Evolutionary conservation across 2,888 invertebrate species (phyloP).

Genomic region (Athalia circularis): DNA sequence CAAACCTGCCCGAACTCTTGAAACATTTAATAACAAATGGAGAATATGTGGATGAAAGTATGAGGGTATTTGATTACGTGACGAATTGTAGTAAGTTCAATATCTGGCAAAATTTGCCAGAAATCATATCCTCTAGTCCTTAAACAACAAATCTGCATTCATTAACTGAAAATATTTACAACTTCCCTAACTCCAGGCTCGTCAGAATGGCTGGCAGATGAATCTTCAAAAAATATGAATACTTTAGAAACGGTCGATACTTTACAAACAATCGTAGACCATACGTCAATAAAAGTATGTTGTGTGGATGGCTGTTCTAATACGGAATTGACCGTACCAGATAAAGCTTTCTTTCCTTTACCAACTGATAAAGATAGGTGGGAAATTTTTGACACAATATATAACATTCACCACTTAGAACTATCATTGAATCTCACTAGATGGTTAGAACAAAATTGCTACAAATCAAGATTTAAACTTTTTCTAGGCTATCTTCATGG

Average conservation of each 20-base stretch:
- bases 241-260: slow-evolving; percentile 27
- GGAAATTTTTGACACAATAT: not conserved
- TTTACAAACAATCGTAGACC: slow-evolving; percentile 24
- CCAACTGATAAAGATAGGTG: slow-evolving; percentile 50
- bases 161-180: not conserved
- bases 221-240: slow-evolving; percentile 22
- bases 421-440: not conserved
- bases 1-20: slow-evolving; percentile 47
- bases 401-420: not conserved
- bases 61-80: slow-evolving; percentile 52
- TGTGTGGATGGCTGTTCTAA: slow-evolving; percentile 40
- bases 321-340: slow-evolving; percentile 40
- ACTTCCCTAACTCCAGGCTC: slow-evolving; percentile 30
- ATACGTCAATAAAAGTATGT: slow-evolving; percentile 43
- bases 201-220: slow-evolving; percentile 43
- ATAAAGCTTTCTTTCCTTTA: slow-evolving; percentile 49
- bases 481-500: slow-evolving; percentile 47
- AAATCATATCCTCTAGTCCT: not conserved
- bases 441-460: not conserved
- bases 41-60: slow-evolving; percentile 47
- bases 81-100: slow-evolving; percentile 48
- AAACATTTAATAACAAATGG: slow-evolving; percentile 52
- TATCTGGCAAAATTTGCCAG: not conserved
- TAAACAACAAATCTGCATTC: no score
- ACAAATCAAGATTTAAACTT: not conserved